Evolutionary conservation across 2,888 invertebrate genomes (phyloP).

Genomic region (Lydus trimaculatus): DNA sequence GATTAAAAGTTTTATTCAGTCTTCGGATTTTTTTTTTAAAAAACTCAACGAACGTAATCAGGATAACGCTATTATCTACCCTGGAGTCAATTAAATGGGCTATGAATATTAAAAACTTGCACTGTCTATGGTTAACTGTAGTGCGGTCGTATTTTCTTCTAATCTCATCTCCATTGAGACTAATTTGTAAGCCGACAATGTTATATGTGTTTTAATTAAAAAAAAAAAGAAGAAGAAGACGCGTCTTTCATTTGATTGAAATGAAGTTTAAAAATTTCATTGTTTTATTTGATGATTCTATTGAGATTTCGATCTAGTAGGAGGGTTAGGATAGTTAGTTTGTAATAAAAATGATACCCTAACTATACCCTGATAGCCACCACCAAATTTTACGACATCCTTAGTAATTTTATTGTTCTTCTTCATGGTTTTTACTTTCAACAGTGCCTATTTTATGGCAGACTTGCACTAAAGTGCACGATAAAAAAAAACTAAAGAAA

Average conservation of each 20-base stretch:
- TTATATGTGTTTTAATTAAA: constrained; percentile 37
- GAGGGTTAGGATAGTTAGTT: constrained; percentile 30
- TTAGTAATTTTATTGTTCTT: constrained; percentile 55
- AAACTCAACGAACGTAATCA: constrained; percentile 54
- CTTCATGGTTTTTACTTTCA: constrained; percentile 52
- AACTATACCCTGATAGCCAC: constrained; percentile 53
- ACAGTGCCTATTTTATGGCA: constrained; percentile 44
- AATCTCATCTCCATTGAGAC: constrained; percentile 28
- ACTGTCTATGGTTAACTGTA: constrained; percentile 40
- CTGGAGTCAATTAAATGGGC: constrained; percentile 54
- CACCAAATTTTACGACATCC: constrained; percentile 52
- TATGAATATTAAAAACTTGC: constrained; percentile 56
- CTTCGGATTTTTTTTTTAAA: constrained; percentile 48
- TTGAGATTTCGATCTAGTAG: constrained; percentile 18
- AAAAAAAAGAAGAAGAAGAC: constrained; percentile 24
- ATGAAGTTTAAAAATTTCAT: background rate
- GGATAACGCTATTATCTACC: constrained; percentile 54
- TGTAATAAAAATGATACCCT: constrained; percentile 50
- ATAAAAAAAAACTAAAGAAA: constrained; percentile 24
- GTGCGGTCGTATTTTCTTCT: background rate
- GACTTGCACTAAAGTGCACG: constrained; percentile 35
- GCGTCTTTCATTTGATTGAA: background rate
- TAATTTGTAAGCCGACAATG: constrained; percentile 39
- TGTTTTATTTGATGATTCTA: constrained; percentile 5
- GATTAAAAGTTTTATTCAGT: constrained; percentile 57